A percentile compares a stretch with the other conserved stretches of the same genome.
phyloP scores from a whole-genome alignment of 1,140 invertebrate genomes.

The Drosophila sp. region DNA sequence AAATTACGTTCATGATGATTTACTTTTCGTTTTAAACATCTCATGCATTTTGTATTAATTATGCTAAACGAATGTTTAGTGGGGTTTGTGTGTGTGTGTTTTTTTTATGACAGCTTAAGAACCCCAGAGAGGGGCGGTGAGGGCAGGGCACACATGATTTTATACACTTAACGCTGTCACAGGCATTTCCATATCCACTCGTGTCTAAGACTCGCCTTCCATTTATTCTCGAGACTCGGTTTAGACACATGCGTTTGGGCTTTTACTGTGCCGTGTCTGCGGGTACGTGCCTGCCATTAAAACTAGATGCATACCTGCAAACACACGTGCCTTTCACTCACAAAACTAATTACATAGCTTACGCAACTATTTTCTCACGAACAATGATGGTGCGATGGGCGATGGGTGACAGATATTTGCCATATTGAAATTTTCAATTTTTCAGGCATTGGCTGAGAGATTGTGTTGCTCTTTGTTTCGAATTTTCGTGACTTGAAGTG shows the following conservation, averaged over 20 bases:
- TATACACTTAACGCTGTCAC: neutral
- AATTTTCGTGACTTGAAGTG: conserved; percentile 19
- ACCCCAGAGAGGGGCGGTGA: neutral
- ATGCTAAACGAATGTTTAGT: conserved; percentile 5
- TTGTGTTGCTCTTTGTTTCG: neutral
- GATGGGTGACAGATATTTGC: conserved; percentile 7
- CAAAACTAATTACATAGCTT: conserved; percentile 51
- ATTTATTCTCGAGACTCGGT: conserved; percentile 1
- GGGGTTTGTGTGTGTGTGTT: neutral
- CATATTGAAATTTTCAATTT: conserved; percentile 38
- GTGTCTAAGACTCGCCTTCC: neutral
- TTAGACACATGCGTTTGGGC: neutral
- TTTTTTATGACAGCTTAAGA: neutral
- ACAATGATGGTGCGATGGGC: conserved; percentile 10
- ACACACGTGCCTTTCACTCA: conserved; percentile 48
- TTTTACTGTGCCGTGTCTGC: conserved; percentile 15
- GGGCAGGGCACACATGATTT: neutral
- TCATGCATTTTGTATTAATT: conserved; percentile 4
- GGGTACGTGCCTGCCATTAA: conserved; percentile 29
- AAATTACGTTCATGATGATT: neutral
- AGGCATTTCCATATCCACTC: conserved; percentile 7
- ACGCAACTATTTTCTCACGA: conserved; percentile 38
- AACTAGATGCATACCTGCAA: conserved; percentile 7
- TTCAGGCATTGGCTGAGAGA: neutral
- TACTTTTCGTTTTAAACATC: neutral